Evolutionary conservation across 2,888 invertebrate species (phyloP), one percentile per base, ranked within the genome.

Genomic region (Tyria jacobaeae): DNA sequence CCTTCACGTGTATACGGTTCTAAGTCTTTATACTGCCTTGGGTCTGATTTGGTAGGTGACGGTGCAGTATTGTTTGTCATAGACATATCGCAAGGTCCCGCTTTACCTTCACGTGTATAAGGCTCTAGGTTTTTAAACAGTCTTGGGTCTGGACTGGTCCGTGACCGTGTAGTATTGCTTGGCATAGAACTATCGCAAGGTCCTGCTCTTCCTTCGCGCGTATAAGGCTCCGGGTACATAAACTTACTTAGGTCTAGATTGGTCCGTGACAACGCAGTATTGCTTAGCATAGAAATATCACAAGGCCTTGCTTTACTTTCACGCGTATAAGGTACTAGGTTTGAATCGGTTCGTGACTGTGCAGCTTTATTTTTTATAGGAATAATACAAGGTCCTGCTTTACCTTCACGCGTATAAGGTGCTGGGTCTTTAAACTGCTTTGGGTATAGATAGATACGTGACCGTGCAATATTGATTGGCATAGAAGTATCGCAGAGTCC

Each of bases 41-140:
- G 31, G 6, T 31, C 31, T 31, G 31, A 6, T 5, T 31, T 31
- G 31, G 6, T 31, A 31, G 3, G 31, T 31, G 31, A 34, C 0
- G 2, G 27, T 14, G n/a, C 27, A 25, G 12, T 49, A 15, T 9
- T 2, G 15, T 21, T 35, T 9, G 21, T 52, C 10, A 39, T 1
- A 37, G 24, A 35, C n/a, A 44, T n/a, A 12, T 41, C 15, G 25
- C 39, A 39, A 25, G 53, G 39, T 0, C 37, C 25, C 9, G 37
- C n/a, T 39, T 12, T 51, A 4, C 50, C 50, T 51, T 51, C 31
- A n/a, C 31, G 31, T 17, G 50, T 51, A 35, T 35, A 35, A 35
- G 35, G 35, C 1, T 6, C 35, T 35, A 12, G 10, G 10, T 35
- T 12, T 10, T 10, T 35, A 10, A 35, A 1, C 10, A 10, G 35